Percentiles rank a stretch among this genome's conserved stretches.
phyloP scores from a whole-genome alignment of 2,797 vertebrate genomes.

The Gallinago nigripennis region DNA sequence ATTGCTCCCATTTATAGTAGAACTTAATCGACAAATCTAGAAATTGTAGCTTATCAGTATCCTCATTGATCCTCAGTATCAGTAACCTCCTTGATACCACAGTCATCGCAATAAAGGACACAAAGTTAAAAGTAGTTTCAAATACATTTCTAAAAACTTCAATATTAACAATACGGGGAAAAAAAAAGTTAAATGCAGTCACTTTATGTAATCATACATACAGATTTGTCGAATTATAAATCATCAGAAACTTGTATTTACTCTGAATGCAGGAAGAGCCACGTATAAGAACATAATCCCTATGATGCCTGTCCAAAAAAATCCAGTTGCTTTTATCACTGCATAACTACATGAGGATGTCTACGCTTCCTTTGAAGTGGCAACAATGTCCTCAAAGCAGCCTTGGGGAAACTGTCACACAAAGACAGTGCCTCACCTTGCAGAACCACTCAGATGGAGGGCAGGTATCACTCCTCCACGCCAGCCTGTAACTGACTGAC shows the following conservation, averaged over 20 bases:
- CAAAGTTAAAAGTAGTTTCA: not conserved
- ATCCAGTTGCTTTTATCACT: not conserved
- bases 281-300: not conserved
- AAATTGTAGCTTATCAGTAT: not conserved
- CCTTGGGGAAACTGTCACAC: not conserved
- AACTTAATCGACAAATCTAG: not conserved
- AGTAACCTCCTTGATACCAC: not conserved
- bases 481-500: not conserved
- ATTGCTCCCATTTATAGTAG: not conserved
- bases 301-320: not conserved
- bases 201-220: not conserved
- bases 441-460: not conserved
- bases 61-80: not conserved
- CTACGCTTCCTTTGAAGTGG: not conserved
- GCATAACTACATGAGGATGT: not conserved
- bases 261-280: not conserved
- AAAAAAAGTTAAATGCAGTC: not conserved
- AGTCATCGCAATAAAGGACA: not conserved
- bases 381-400: not conserved
- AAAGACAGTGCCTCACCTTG: not conserved
- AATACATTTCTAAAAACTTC: not conserved
- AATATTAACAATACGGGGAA: not conserved
- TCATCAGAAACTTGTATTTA: not conserved
- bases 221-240: not conserved
- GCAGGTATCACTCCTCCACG: not conserved